Evolutionary conservation across 1,140 invertebrate genomes (phyloP).

Genomic region (Branchinecta lindahli): DNA sequence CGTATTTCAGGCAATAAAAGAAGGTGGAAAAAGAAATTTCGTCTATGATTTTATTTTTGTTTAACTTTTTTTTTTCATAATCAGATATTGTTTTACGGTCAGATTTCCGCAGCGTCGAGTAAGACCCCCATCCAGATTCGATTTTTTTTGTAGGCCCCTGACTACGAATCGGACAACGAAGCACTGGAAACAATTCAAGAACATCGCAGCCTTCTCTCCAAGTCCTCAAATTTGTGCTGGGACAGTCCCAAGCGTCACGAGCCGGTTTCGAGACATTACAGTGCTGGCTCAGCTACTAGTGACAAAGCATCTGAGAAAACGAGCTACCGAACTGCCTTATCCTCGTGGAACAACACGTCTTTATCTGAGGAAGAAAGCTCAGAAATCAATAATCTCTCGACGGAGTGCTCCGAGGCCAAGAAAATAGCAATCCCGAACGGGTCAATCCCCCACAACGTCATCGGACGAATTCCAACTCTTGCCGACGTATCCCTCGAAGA

Average conservation of each 20-base stretch:
- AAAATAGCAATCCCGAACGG: neutral
- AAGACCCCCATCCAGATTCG: neutral
- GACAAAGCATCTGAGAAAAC: neutral
- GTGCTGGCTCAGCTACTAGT: neutral
- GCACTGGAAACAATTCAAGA: neutral
- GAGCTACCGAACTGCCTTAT: neutral
- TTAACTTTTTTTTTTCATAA: neutral
- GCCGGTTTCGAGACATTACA: neutral
- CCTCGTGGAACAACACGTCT: neutral
- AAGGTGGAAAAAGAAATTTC: neutral
- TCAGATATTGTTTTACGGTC: neutral
- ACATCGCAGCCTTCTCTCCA: neutral
- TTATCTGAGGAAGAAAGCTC: neutral
- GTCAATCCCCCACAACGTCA: neutral
- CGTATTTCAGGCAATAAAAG: neutral
- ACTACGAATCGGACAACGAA: conserved; percentile 1
- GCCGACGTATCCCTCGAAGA: neutral
- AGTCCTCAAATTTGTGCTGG: neutral
- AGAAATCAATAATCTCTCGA: neutral
- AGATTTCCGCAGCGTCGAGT: neutral
- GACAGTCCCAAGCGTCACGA: neutral
- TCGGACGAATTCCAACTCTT: neutral
- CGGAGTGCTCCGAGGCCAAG: neutral
- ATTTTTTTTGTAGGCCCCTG: neutral
- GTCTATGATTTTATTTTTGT: too few relatives aligned